Evolutionary conservation across 1,140 invertebrate species (phyloP), one percentile per base, ranked within the genome.

Genomic region (Sipha flava): DNA sequence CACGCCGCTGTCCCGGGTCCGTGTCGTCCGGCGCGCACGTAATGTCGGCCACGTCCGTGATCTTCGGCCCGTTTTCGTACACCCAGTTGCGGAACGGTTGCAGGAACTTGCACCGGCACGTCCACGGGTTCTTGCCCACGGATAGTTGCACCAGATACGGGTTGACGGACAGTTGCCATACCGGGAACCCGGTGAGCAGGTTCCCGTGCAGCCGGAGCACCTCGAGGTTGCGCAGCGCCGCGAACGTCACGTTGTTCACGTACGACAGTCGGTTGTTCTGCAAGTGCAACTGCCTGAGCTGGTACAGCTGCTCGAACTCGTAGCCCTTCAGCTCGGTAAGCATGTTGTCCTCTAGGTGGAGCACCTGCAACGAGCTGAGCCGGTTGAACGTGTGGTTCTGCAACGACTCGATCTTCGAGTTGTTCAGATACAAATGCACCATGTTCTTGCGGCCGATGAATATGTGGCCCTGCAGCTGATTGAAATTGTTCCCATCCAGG

Each of bases 351-450:
- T 95, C 93, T 54, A 97, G 87, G 85, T 97, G 94, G 1, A 97
- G 87, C 57, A 90, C 89, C 86, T 93, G 90, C 70, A 97, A 87
- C 62, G 92, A 89, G 82, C 91, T 91, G 64, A 97, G 86, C 12
- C 95, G 94, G 83, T 95, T 95, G 86, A 97, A 97, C 3, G 95
- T 96, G 82, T 93, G 90, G 85, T 97, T 97, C 84, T 94, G 92
- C 82, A 97, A 95, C 57, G 89, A 90, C 81, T 94, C 92, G 81
- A 97, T 91, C 37, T 90, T 89, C 83, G 93, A 95, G 81, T 89
- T 90, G 85, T 97, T 97, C 29, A 96, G 92, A 85, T 91, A 96
- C 0, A 97, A 85, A 18, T 92, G 90, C 81, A 91, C 88, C 88
- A 96, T 91, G 85, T 96, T 96, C 85, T 96, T 96, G 14, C 94